Percentiles rank a stretch among this genome's conserved stretches.
Evolutionary conservation across 2,888 invertebrate genomes (phyloP).

Genomic region (Drosophila borealis): DNA sequence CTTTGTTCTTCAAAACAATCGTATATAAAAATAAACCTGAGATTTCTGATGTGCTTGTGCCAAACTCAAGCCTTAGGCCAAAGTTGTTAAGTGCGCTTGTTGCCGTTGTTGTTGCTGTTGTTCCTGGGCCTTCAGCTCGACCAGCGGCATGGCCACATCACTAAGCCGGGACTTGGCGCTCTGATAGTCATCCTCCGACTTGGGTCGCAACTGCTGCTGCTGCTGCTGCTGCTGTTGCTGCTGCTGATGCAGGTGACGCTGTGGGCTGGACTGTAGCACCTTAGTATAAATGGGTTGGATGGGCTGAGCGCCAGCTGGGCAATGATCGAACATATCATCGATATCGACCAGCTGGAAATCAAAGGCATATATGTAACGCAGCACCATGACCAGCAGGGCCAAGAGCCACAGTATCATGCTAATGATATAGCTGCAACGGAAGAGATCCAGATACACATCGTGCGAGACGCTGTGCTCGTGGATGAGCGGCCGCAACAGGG

Average conservation of each 20-base stretch:
- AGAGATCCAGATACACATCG: slow-evolving; percentile 72
- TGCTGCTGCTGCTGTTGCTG: slow-evolving; percentile 42
- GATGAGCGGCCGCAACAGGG: slow-evolving; percentile 75
- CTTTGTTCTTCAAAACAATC: slow-evolving; percentile 13
- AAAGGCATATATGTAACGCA: slow-evolving; percentile 78
- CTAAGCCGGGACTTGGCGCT: slow-evolving; percentile 82
- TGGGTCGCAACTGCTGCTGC: slow-evolving; percentile 50
- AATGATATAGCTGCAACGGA: slow-evolving; percentile 71
- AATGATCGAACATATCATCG: slow-evolving; percentile 68
- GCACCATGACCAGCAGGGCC: slow-evolving; percentile 78
- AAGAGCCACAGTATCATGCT: slow-evolving; percentile 75
- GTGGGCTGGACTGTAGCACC: slow-evolving; percentile 54
- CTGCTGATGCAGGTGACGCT: background rate
- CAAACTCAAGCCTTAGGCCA: slow-evolving; percentile 39
- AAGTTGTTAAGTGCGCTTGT: slow-evolving; percentile 31
- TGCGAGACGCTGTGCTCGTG: slow-evolving; percentile 74
- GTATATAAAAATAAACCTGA: slow-evolving; percentile 75
- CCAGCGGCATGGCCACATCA: slow-evolving; percentile 72
- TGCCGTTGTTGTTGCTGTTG: slow-evolving; percentile 19
- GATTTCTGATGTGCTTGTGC: slow-evolving; percentile 50
- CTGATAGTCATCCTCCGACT: slow-evolving; percentile 81
- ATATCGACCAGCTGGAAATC: slow-evolving; percentile 82
- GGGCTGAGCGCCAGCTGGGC: background rate
- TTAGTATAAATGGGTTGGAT: slow-evolving; percentile 61
- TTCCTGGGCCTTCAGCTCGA: slow-evolving; percentile 47